Conservation (phyloP, 2,113 vertebrate genomes). For the Nipponia nippon region DNA sequence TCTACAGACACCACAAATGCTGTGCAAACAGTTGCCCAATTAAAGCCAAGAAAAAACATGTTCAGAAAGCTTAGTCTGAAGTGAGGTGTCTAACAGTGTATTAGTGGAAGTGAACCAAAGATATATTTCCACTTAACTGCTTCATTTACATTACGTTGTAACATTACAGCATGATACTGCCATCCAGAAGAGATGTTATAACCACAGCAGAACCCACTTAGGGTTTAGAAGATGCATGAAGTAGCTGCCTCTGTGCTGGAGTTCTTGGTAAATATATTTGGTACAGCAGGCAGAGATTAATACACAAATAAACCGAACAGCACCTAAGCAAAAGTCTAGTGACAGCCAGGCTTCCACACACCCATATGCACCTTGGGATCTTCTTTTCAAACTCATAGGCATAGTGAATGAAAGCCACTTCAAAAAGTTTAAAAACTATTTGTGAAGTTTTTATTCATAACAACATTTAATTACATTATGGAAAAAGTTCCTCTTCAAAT, state of each 20-base stretch:
- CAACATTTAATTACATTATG: neutral
- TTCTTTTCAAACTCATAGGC: neutral
- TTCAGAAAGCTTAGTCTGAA: neutral
- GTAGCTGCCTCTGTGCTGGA: too few species aligned
- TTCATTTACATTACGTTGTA: neutral
- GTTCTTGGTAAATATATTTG: accelerated
- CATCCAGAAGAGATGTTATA: neutral
- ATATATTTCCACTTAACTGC: neutral
- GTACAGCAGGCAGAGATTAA: neutral
- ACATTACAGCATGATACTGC: accelerated
- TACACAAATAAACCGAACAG: accelerated
- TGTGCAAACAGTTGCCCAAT: neutral
- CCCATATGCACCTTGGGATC: neutral
- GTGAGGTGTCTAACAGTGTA: neutral
- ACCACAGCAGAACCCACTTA: neutral
- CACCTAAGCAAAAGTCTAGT: neutral
- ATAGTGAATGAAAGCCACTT: neutral
- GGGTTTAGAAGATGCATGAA: neutral
- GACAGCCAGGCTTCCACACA: neutral
- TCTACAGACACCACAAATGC: neutral
- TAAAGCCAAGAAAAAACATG: neutral
- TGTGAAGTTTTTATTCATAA: neutral
- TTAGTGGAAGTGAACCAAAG: neutral
- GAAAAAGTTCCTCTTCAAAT: neutral
- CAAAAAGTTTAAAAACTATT: neutral